phyloP scores from a whole-genome alignment of 2,797 vertebrate species.

The Cercopithecus diana region DNA sequence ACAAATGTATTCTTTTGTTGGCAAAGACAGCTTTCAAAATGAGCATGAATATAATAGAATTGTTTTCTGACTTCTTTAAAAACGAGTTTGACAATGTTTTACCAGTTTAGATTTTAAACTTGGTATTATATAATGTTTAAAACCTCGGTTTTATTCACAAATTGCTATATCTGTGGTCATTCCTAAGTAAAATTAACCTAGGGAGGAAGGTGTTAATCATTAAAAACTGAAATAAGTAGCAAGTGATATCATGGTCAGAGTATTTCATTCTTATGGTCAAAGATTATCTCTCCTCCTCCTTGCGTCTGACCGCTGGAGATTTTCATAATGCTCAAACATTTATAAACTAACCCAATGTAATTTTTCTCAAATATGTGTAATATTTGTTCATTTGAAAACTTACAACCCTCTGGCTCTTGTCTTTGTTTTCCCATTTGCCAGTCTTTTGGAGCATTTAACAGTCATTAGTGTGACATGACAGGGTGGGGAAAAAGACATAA shows the following conservation, averaged over 20 bases:
- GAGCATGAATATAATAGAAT: not conserved
- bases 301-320: constrained; percentile 36
- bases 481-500: not conserved
- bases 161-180: not conserved
- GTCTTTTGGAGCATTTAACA: constrained; percentile 28
- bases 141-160: not conserved
- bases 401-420: constrained; percentile 7
- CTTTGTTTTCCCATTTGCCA: constrained; percentile 41
- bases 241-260: constrained; percentile 40
- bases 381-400: constrained; percentile 55
- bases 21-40: not conserved
- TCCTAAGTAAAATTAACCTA: constrained; percentile 14
- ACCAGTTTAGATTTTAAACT: not conserved
- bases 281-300: constrained; percentile 51
- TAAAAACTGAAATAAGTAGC: not conserved
- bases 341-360: constrained; percentile 57
- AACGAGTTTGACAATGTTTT: not conserved
- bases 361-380: constrained; percentile 59
- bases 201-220: constrained; percentile 63
- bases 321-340: constrained; percentile 57
- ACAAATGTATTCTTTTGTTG: not conserved
- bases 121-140: not conserved
- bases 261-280: constrained; percentile 61
- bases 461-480: constrained; percentile 30
- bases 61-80: constrained; percentile 9